A percentile compares a stretch with the other conserved stretches of the same genome.
Evolutionary conservation across 2,888 invertebrate species (phyloP).

Genomic region (Diarsia mendica): DNA sequence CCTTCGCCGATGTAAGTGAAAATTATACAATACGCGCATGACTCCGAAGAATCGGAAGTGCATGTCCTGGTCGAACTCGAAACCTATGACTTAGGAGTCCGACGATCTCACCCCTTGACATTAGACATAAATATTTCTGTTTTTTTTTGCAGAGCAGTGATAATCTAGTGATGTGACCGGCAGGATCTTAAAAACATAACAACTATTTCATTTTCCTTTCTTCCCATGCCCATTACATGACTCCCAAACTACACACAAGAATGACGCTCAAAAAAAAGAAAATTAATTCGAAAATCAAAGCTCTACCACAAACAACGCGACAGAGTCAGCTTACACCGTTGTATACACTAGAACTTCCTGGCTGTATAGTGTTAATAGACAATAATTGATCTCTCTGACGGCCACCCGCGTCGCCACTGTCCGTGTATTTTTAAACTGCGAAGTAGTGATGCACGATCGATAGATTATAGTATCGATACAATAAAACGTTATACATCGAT

Average conservation of each 20-base stretch:
- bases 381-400: slow-evolving; percentile 84
- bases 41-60: no score
- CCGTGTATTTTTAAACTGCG: slow-evolving; percentile 75
- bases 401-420: slow-evolving; percentile 82
- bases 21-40: no score
- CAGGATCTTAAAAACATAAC: neutral
- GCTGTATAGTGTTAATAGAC: slow-evolving; percentile 82
- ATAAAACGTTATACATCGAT: neutral
- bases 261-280: slow-evolving; percentile 26
- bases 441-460: slow-evolving; percentile 9
- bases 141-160: no score
- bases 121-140: no score
- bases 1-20: no score
- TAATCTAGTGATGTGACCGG: no score
- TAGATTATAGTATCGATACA: neutral
- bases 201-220: neutral
- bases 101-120: no score
- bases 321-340: slow-evolving; percentile 61
- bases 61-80: no score
- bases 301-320: slow-evolving; percentile 58
- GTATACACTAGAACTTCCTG: slow-evolving; percentile 75
- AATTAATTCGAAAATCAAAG: slow-evolving; percentile 58
- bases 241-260: slow-evolving; percentile 4
- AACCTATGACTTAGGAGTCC: no score
- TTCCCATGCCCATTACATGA: slow-evolving; percentile 23